Evolutionary conservation across 2,888 invertebrate genomes (phyloP), one percentile per base, ranked within the genome.

Genomic region (Cacoxenus indagator): DNA sequence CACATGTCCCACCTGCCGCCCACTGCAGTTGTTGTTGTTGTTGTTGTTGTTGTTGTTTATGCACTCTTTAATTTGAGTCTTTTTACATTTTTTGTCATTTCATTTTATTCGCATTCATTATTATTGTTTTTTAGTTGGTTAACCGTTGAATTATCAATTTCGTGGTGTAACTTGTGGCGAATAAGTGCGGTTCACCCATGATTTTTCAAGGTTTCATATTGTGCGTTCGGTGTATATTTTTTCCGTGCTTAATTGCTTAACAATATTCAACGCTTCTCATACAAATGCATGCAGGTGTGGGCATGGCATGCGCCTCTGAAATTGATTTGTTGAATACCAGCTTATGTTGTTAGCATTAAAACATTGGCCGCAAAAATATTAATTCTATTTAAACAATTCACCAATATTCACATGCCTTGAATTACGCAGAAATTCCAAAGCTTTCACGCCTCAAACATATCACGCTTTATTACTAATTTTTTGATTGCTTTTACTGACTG

Each of bases 111-210:
- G 65, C 69, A 65, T 70, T 70, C 70, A 67, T 26, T 45, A 17
- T 70, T 71, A 62, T 65, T 59, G 45, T 65, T 69, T 66, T 54
- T 57, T 69, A 71, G 71, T 73, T 78, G 85, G 85, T 86, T 79
- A 83, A 84, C 86, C 85, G 83, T 83, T 85, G 84, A 86, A 86
- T 86, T 85, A 86, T 85, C 85, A 86, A 85, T 86, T 85, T 85
- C 82, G 86, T 78, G 86, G 86, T 84, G 77, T 76, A 85, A 84
- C 84, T 85, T 85, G 86, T 79, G 85, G 85, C 82, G 75, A 83
- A 86, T 85, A 85, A 85, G 81, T 86, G 85, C 84, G 85, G 85
- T 85, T 77, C 78, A 79, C 84, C 85, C 75, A 82, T 83, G 84
- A 85, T 81, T 86, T 85, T 85, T 77, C 76, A 83, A 81, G 81